Evolutionary conservation across 92 coral and sea anemone species (phyloP).

Genomic region (Zoanthus sansibaricus): DNA sequence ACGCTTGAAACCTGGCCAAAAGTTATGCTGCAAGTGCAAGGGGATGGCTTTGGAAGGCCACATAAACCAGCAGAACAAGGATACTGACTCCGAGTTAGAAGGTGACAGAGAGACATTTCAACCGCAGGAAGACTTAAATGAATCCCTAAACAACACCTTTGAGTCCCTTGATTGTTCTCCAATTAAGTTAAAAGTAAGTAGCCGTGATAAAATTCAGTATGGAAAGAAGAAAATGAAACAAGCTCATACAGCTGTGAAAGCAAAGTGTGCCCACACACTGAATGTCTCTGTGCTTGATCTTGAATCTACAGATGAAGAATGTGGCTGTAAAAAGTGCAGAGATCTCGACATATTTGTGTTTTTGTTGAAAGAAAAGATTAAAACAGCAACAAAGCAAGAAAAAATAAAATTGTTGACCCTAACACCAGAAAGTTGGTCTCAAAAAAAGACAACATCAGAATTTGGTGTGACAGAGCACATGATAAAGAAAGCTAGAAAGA

Average conservation of each 20-base stretch:
- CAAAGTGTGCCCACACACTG: slow-evolving; percentile 9
- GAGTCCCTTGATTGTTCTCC: slow-evolving; percentile 24
- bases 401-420: slow-evolving; percentile 9
- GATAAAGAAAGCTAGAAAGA: slow-evolving; percentile 17
- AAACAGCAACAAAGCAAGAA: neutral
- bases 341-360: slow-evolving; percentile 16
- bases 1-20: slow-evolving; percentile 23
- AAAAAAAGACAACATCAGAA: neutral
- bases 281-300: slow-evolving; percentile 1
- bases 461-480: slow-evolving; percentile 17
- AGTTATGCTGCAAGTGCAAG: slow-evolving; percentile 19
- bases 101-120: neutral
- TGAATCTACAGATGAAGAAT: neutral
- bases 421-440: neutral
- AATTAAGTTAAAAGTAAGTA: slow-evolving; percentile 9
- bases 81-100: neutral
- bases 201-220: neutral
- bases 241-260: slow-evolving; percentile 18
- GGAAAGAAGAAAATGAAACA: slow-evolving; percentile 4
- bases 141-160: neutral
- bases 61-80: neutral
- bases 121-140: slow-evolving; percentile 1
- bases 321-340: neutral
- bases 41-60: neutral
- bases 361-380: slow-evolving; percentile 12